These are phyloP conservation scores for Thaumetopoea pityocampa DNA, from an alignment of 1,140 invertebrate genomes.

Conservation along the genomic window DNA sequence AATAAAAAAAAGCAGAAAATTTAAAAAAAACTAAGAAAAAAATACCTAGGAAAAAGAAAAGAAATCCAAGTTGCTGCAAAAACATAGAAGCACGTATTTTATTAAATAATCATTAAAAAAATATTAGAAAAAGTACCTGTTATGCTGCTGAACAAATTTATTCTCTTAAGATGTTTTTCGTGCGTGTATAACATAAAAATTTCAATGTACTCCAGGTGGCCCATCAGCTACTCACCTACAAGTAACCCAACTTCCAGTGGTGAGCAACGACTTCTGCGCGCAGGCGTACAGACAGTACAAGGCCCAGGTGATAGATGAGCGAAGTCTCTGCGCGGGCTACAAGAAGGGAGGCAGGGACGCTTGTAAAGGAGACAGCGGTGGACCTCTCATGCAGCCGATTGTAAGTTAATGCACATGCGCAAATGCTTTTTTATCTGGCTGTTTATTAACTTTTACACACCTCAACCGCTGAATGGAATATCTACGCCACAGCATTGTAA, in stretches of 20 bases:
- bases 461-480: too few species aligned
- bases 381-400: slow-evolving; percentile 83
- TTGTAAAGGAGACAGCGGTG: slow-evolving; percentile 92
- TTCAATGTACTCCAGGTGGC: slow-evolving; percentile 77
- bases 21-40: too few species aligned
- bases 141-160: too few species aligned
- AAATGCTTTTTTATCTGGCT: not conserved
- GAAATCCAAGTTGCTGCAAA: too few species aligned
- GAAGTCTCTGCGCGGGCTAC: slow-evolving; percentile 87
- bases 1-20: too few species aligned
- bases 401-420: slow-evolving; percentile 36
- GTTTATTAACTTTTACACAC: not conserved
- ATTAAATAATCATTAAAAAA: too few species aligned
- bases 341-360: slow-evolving; percentile 85
- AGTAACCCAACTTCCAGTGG: slow-evolving; percentile 84
- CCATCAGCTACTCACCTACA: slow-evolving; percentile 78
- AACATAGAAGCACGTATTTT: too few species aligned
- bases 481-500: not conserved
- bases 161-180: too few species aligned
- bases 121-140: too few species aligned
- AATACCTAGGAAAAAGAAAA: too few species aligned
- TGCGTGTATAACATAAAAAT: too few species aligned
- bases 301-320: slow-evolving; percentile 78
- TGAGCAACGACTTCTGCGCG: slow-evolving; percentile 79
- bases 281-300: slow-evolving; percentile 77